Evolutionary conservation across 2,888 invertebrate genomes (phyloP).

Genomic region (Monopis laevigella): DNA sequence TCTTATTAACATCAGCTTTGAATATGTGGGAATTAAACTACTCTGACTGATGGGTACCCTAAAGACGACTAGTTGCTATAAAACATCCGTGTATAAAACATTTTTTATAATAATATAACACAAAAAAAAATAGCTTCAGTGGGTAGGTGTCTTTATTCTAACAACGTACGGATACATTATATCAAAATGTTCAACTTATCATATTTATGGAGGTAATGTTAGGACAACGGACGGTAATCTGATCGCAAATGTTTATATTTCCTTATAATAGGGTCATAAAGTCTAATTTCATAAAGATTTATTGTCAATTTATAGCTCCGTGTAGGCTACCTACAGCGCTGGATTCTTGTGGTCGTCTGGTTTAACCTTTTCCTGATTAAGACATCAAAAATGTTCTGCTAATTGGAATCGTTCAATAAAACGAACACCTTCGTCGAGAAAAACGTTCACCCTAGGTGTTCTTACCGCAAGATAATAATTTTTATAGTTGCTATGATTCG

Average conservation of each 20-base stretch:
- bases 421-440: conserved; percentile 12
- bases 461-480: conserved; percentile 15
- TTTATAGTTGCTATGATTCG: conserved; percentile 20
- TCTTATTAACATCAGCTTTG: no score
- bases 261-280: conserved; percentile 10
- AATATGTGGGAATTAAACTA: no score
- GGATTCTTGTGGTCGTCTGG: conserved; percentile 13
- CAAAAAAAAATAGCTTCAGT: no score
- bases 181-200: conserved; percentile 4
- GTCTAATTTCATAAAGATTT: conserved; percentile 8
- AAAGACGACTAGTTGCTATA: no score
- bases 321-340: conserved; percentile 11
- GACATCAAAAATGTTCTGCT: conserved; percentile 14
- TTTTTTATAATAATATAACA: no score
- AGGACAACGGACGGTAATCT: conserved; percentile 10
- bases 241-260: conserved; percentile 12
- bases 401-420: conserved; percentile 8
- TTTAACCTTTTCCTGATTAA: conserved; percentile 12
- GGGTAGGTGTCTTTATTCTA: no score
- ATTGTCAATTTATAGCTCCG: conserved; percentile 12
- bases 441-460: conserved; percentile 24
- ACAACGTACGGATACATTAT: not conserved
- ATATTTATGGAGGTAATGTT: conserved; percentile 9
- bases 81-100: no score
- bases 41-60: no score